These are phyloP conservation scores for Condylura cristata DNA, from an alignment of 2,113 vertebrate species.

Conservation along the genomic window DNA sequence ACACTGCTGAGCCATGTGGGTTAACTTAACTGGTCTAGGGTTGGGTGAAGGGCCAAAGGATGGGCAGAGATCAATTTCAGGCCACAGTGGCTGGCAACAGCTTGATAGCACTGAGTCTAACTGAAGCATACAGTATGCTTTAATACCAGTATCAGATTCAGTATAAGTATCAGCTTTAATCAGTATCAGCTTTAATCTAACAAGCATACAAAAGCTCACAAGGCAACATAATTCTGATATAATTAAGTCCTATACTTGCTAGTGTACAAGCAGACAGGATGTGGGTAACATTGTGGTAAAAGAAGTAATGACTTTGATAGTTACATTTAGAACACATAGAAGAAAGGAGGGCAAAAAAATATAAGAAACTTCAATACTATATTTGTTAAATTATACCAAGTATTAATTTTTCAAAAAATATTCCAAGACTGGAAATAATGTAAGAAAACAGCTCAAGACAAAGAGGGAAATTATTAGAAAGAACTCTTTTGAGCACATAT, in stretches of 20 bases:
- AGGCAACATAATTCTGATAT: neutral
- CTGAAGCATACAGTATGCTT: no score
- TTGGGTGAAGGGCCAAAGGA: no score
- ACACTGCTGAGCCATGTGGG: no score
- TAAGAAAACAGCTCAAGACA: neutral
- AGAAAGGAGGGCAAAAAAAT: neutral
- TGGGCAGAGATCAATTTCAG: no score
- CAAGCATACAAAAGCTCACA: neutral
- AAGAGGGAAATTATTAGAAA: neutral
- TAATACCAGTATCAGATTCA: no score
- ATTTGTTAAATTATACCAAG: conserved; percentile 34
- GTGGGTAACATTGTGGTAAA: neutral
- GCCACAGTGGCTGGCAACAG: neutral
- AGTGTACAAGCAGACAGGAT: neutral
- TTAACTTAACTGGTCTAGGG: no score
- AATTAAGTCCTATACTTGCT: neutral
- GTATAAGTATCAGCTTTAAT: no score
- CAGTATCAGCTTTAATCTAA: neutral
- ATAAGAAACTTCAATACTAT: conserved; percentile 30
- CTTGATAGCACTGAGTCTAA: no score
- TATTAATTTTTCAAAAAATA: conserved; percentile 44
- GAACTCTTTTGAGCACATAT: neutral
- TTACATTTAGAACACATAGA: neutral
- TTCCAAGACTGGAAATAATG: neutral
- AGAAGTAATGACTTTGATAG: conserved; percentile 21